A percentile compares a stretch with the other conserved stretches of the same genome.
phyloP scores from a whole-genome alignment of 2,113 vertebrate genomes.

The Ictalurus furcatus region DNA sequence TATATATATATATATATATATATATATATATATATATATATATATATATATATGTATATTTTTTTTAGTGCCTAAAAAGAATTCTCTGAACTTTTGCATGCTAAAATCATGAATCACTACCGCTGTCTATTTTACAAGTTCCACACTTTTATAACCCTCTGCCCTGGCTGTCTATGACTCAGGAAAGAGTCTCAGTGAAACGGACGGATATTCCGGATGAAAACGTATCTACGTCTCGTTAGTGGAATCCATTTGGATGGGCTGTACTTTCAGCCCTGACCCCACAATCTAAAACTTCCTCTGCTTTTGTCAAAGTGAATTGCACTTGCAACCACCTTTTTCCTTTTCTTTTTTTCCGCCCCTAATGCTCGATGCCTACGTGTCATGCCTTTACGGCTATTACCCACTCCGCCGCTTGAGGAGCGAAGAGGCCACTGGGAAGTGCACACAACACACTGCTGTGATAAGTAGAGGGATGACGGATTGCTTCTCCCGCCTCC shows the following conservation, averaged over 20 bases:
- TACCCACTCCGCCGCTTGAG: conserved; percentile 64
- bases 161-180: background rate
- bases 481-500: conserved; percentile 51
- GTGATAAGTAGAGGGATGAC: conserved; percentile 70
- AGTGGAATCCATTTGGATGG: conserved; percentile 12
- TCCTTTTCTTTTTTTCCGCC: background rate
- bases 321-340: conserved; percentile 13
- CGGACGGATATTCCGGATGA: background rate
- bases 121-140: background rate
- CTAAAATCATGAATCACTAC: background rate
- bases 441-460: conserved; percentile 59
- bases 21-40: too few relatives aligned
- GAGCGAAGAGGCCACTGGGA: conserved; percentile 61
- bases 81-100: background rate
- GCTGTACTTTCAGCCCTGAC: background rate
- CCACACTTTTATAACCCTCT: background rate
- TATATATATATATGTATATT: too few relatives aligned
- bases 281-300: conserved; percentile 18
- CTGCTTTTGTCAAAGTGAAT: conserved; percentile 42
- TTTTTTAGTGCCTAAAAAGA: background rate
- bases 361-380: conserved; percentile 53
- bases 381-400: conserved; percentile 62
- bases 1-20: too few relatives aligned
- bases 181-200: background rate
- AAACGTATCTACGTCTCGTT: background rate